These are phyloP conservation scores for Boloria selene DNA, from an alignment of 2,888 invertebrate species.

Conservation along the genomic window DNA sequence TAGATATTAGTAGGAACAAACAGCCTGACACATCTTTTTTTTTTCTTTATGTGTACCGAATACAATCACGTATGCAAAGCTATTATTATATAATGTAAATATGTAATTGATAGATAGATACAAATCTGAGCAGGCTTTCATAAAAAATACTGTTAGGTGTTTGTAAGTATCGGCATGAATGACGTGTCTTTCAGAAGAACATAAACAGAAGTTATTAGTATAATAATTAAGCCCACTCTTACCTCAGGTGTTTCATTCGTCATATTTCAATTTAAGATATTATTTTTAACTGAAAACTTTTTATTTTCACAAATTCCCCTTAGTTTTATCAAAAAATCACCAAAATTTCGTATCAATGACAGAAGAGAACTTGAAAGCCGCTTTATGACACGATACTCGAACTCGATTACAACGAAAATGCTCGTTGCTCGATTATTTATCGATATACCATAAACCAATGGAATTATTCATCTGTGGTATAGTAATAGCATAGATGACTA, in stretches of 20 bases:
- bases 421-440: too few species aligned
- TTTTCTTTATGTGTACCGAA: too few species aligned
- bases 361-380: conserved; percentile 8
- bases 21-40: too few species aligned
- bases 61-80: too few species aligned
- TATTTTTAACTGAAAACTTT: neutral
- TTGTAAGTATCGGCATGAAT: conserved; percentile 33
- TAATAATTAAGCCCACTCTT: conserved; percentile 38
- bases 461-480: too few species aligned
- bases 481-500: too few species aligned
- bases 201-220: neutral
- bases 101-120: too few species aligned
- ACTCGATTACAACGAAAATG: too few species aligned
- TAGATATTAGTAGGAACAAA: too few species aligned
- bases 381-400: conserved; percentile 12
- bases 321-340: neutral
- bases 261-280: conserved; percentile 30
- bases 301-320: neutral
- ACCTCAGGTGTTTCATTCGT: conserved; percentile 71
- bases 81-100: too few species aligned
- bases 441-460: too few species aligned
- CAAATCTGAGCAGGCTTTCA: neutral
- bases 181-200: conserved; percentile 53
- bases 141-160: neutral
- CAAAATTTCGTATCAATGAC: neutral